Percentiles rank a stretch among this genome's conserved stretches.
phyloP scores from a whole-genome alignment of 2,888 invertebrate genomes.

The Troglohyphantes excavatus region DNA sequence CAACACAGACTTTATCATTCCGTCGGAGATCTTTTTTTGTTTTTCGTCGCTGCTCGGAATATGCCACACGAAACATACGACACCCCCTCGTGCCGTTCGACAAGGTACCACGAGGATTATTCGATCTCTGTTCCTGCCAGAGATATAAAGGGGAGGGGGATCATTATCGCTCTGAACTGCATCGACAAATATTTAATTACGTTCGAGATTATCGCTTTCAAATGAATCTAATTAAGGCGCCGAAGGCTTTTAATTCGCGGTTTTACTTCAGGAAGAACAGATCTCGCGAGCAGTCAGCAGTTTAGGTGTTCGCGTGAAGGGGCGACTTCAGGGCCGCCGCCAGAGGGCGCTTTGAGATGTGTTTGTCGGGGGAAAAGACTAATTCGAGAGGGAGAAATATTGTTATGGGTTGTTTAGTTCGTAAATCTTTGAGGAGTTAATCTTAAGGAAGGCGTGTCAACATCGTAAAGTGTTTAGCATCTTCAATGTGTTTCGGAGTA shows the following conservation, averaged over 20 bases:
- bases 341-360: constrained; percentile 44
- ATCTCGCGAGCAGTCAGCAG: constrained; percentile 2
- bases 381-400: constrained; percentile 50
- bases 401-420: constrained; percentile 59
- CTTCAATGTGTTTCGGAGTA: constrained; percentile 39
- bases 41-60: not conserved
- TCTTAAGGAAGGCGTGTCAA: constrained; percentile 30
- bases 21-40: constrained; percentile 11
- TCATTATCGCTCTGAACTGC: constrained; percentile 56
- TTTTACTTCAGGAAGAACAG: constrained; percentile 51
- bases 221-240: constrained; percentile 65
- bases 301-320: not conserved
- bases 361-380: not conserved
- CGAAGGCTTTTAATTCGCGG: constrained; percentile 66
- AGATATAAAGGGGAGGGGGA: no score
- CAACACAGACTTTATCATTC: constrained; percentile 28
- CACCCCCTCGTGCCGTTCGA: not conserved
- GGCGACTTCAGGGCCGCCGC: not conserved
- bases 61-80: constrained; percentile 16
- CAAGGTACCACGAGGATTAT: constrained; percentile 55
- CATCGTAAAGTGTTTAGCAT: constrained; percentile 58
- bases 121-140: not conserved
- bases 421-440: constrained; percentile 55
- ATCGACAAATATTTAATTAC: constrained; percentile 69
- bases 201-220: constrained; percentile 65